Conservation (phyloP, 2,888 invertebrate genomes). For the Pollenia labialis region DNA sequence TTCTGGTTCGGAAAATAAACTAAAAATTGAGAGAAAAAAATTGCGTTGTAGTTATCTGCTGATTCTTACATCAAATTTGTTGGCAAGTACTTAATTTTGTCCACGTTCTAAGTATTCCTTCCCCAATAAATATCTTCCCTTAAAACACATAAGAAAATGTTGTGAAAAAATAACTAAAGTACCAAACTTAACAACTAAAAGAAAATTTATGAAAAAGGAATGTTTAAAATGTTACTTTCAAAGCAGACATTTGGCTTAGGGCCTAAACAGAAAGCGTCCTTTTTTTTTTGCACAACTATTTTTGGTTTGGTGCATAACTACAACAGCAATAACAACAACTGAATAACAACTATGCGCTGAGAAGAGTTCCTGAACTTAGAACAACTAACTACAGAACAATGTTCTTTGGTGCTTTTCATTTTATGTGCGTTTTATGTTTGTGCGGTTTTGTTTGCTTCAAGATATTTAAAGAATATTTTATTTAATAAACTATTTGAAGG, state of each 20-base stretch:
- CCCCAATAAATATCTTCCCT: slow-evolving; percentile 3
- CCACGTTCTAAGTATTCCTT: neutral
- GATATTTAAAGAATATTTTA: slow-evolving; percentile 53
- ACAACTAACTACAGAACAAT: slow-evolving; percentile 26
- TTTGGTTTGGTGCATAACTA: slow-evolving; percentile 44
- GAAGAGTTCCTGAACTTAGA: neutral
- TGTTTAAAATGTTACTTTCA: slow-evolving; percentile 71
- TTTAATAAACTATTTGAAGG: slow-evolving; percentile 50
- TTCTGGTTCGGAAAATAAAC: no score
- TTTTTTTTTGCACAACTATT: slow-evolving; percentile 63
- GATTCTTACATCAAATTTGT: no score
- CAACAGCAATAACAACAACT: slow-evolving; percentile 1
- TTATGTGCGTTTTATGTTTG: slow-evolving; percentile 1
- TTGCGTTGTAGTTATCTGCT: no score
- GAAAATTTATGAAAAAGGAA: slow-evolving; percentile 56
- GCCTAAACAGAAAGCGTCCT: slow-evolving; percentile 66
- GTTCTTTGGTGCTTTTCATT: neutral
- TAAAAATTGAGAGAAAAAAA: no score
- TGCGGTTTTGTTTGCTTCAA: neutral
- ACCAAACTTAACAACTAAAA: slow-evolving; percentile 40
- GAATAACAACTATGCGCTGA: neutral
- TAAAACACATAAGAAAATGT: slow-evolving; percentile 39
- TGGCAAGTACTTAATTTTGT: neutral
- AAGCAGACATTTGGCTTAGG: slow-evolving; percentile 74
- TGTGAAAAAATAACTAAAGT: slow-evolving; percentile 11